These are phyloP conservation scores for Tetranychus urticae DNA, from an alignment of 1,140 invertebrate species.

Conservation along the genomic window DNA sequence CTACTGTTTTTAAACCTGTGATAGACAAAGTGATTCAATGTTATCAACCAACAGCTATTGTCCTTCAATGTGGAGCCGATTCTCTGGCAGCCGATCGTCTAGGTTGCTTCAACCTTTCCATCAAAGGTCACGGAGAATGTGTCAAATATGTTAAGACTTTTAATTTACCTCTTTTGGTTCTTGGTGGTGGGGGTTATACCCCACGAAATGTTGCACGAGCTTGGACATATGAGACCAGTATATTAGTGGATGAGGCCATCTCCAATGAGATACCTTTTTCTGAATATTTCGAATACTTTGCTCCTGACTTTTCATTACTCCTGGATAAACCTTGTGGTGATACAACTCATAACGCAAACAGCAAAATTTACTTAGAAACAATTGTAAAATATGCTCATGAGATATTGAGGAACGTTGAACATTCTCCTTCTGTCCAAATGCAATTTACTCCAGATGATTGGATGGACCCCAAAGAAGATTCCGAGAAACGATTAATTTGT, in stretches of 20 bases:
- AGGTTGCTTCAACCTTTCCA: conserved; percentile 65
- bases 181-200: conserved; percentile 93
- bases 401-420: conserved; percentile 18
- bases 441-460: conserved; percentile 56
- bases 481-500: neutral
- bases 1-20: conserved; percentile 77
- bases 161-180: conserved; percentile 73
- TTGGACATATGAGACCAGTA: conserved; percentile 96
- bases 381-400: conserved; percentile 18
- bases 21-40: conserved; percentile 86
- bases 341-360: conserved; percentile 7
- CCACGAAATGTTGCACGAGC: conserved; percentile 89
- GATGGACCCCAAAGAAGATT: conserved; percentile 14
- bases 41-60: conserved; percentile 86
- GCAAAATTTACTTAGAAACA: conserved; percentile 33
- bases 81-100: conserved; percentile 80
- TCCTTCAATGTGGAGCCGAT: conserved; percentile 93
- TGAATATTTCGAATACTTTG: conserved; percentile 86
- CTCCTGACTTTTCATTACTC: conserved; percentile 77
- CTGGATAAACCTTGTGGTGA: conserved; percentile 17
- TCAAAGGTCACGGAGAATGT: conserved; percentile 79
- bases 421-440: conserved; percentile 50
- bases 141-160: conserved; percentile 86
- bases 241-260: conserved; percentile 69
- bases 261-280: conserved; percentile 65